phyloP scores from a whole-genome alignment of 2,113 vertebrate genomes.

The Brachypodius melanocephalos region DNA sequence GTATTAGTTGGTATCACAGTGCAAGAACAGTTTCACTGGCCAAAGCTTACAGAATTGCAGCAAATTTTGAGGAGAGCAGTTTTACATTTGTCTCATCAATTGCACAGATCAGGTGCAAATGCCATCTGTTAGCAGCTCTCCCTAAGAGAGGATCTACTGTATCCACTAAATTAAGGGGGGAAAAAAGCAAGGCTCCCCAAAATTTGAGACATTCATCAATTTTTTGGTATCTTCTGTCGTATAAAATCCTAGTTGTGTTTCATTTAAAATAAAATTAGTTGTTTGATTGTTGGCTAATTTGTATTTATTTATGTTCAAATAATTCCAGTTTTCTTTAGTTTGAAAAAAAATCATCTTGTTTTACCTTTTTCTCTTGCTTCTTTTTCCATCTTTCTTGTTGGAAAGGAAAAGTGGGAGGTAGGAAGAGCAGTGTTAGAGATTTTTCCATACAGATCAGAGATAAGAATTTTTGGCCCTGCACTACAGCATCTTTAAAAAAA shows the following conservation, averaged over 20 bases:
- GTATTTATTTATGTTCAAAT: slow-evolving; percentile 49
- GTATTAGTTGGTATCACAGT: background rate
- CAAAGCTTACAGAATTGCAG: background rate
- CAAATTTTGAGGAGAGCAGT: background rate
- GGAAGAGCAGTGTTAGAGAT: slow-evolving; percentile 17
- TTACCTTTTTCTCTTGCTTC: slow-evolving; percentile 19
- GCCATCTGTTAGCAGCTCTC: background rate
- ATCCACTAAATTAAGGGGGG: background rate
- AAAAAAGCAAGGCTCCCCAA: background rate
- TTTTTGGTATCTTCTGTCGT: background rate
- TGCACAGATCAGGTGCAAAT: background rate
- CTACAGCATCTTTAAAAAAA: background rate
- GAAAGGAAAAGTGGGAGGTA: slow-evolving; percentile 50
- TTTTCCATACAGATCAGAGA: background rate
- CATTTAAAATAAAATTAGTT: slow-evolving; percentile 57
- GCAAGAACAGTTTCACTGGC: background rate
- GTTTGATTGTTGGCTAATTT: slow-evolving; percentile 48
- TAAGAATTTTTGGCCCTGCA: background rate
- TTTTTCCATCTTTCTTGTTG: slow-evolving; percentile 39
- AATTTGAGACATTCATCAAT: background rate
- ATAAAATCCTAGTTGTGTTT: slow-evolving; percentile 28
- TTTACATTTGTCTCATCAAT: slow-evolving; percentile 62
- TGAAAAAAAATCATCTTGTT: background rate
- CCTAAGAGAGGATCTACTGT: background rate
- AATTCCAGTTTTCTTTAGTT: slow-evolving; percentile 25